Percentiles rank a stretch among this genome's conserved stretches.
Evolutionary conservation across 2,113 vertebrate genomes (phyloP).

Genomic region (Ictalurus punctatus): DNA sequence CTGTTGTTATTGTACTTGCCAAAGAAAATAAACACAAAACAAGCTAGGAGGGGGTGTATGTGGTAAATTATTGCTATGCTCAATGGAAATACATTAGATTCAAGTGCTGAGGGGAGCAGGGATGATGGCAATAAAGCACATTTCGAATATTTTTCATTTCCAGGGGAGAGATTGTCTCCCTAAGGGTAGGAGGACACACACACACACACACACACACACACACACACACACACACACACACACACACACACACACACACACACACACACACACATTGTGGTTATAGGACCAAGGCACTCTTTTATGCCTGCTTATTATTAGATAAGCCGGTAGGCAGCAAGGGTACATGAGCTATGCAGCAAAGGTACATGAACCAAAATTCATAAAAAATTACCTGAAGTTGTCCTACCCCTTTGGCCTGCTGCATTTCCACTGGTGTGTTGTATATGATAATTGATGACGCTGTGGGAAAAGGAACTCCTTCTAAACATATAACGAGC

Average conservation of each 20-base stretch:
- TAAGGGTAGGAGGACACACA: slow-evolving; percentile 34
- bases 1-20: slow-evolving; percentile 7
- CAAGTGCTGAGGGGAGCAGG: slow-evolving; percentile 47
- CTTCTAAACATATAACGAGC: slow-evolving; percentile 11
- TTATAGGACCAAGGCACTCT: slow-evolving; percentile 38
- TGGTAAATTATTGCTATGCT: slow-evolving; percentile 55
- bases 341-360: slow-evolving; percentile 25
- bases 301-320: slow-evolving; percentile 43
- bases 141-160: slow-evolving; percentile 58
- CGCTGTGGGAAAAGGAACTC: neutral
- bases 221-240: slow-evolving; percentile 38
- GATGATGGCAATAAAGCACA: slow-evolving; percentile 51
- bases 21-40: slow-evolving; percentile 34
- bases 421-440: neutral
- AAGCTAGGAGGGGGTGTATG: neutral
- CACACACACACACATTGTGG: neutral
- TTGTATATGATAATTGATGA: slow-evolving; percentile 16
- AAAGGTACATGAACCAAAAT: slow-evolving; percentile 32
- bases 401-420: slow-evolving; percentile 29
- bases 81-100: slow-evolving; percentile 56
- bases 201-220: slow-evolving; percentile 38
- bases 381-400: slow-evolving; percentile 35
- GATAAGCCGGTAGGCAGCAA: slow-evolving; percentile 17
- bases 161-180: slow-evolving; percentile 52
- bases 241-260: slow-evolving; percentile 1